phyloP scores from a whole-genome alignment of 2,888 invertebrate genomes.

The Catocala fraxini region DNA sequence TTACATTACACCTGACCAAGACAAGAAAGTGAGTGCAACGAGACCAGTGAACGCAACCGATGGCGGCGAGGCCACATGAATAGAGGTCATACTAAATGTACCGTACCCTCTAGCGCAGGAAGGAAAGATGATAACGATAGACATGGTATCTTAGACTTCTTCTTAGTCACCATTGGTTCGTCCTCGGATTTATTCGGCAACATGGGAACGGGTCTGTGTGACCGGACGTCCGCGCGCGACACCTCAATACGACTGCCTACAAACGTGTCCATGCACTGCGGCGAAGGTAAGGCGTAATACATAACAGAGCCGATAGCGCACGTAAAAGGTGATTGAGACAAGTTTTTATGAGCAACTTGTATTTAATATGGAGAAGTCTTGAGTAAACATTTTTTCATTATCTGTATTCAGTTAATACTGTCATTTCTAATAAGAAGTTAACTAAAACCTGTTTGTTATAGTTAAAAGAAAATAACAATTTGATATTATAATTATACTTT shows the following conservation, averaged over 20 bases:
- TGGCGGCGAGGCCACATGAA: constrained; percentile 76
- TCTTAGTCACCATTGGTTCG: constrained; percentile 83
- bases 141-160: constrained; percentile 85
- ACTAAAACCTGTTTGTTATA: too few relatives aligned
- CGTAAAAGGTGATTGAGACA: constrained; percentile 44
- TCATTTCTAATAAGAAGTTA: too few relatives aligned
- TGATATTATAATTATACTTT: too few relatives aligned
- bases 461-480: too few relatives aligned
- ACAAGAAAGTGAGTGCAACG: constrained; percentile 84
- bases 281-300: constrained; percentile 69
- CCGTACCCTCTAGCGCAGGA: constrained; percentile 84
- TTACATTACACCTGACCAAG: constrained; percentile 83
- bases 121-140: constrained; percentile 82
- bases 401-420: too few relatives aligned
- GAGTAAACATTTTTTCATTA: too few relatives aligned
- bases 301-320: constrained; percentile 60
- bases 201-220: constrained; percentile 68
- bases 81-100: constrained; percentile 73
- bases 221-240: constrained; percentile 82
- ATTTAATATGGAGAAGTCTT: background rate
- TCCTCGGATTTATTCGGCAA: constrained; percentile 79
- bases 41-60: constrained; percentile 82
- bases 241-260: constrained; percentile 72
- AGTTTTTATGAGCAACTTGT: constrained; percentile 17
- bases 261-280: constrained; percentile 78